Base-by-base conservation (phyloP, 2,113 vertebrate genomes). In the Machaerirhynchus nigripectus region DNA sequence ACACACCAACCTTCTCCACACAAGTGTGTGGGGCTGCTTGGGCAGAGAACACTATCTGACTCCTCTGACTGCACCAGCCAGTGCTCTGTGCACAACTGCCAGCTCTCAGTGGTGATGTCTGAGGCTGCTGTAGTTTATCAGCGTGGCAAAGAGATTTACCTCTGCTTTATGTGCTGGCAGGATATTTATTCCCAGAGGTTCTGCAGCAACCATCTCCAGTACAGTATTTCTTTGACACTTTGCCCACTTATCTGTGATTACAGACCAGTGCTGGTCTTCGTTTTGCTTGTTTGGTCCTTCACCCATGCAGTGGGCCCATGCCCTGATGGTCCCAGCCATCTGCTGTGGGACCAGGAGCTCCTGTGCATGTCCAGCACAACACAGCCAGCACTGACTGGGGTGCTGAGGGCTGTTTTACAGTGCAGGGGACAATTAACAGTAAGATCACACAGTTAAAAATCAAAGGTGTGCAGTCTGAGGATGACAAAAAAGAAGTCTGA, bases 221-320 rank as follows among this genome's bases (percentile, higher is more conserved):
- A 50, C 55, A 17, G 68, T 74, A 81, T 89, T 92, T 92, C 79
- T 88, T 86, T 93, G 95, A 61, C 76, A 56, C 13, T 93, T 87
- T 84, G 87, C 87, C 85, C 60, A 60, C 24, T 80, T 90, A 59
- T 73, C 68, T 91, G 79, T 60, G 85, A 84, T 92, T 84, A 80
- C 90, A 93, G 75, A 56, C 30, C 21, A 11, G 30, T 77, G 49
- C 59, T 60, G 37, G 15, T 65, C 67, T 80, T 78, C 3, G 0
- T n/a, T 90, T 84, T 18, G 15, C 68, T 81, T 39, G 7, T 50
- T 64, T 40, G 49, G 33, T 88, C 85, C 75, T 86, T 88, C 35
- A 56, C 37, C n/a, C 60, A 59, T 5, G 27, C 28, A 37, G 53
- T 4, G 27, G 42, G 22, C 27, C 64, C 0, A 0, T 85, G 46